Evolutionary conservation across 2,888 invertebrate species (phyloP), one percentile per base, ranked within the genome.

Genomic region (Parasteatoda lunata): DNA sequence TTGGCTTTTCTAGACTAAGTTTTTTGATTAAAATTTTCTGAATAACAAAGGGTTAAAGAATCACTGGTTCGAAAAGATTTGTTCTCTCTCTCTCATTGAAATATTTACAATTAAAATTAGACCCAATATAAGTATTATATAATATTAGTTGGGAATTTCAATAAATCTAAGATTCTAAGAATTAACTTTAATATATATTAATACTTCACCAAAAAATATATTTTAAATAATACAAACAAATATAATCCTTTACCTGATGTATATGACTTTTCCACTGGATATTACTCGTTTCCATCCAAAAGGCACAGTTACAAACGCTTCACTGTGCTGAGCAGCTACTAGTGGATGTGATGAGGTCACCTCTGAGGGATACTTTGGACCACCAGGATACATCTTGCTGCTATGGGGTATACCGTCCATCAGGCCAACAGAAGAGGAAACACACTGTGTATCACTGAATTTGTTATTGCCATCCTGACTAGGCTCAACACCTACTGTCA

Each of bases 231-330:
- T 30, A 2, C 30, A 30, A 30, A 30, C 30, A 30, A 30, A 30
- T 30, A 30, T 30, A 5, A 72, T 45, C 83, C 92, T 93, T 93
- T 92, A 96, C 96, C 96, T 96, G 92, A 95, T 94, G 93, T 96
- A 96, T 91, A 95, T 94, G 92, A 96, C 93, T 92, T 94, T 94
- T 90, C 95, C 95, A 92, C 95, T 94, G 91, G 94, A 94, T 90
- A 94, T 93, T 90, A 95, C 93, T 91, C 96, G 93, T 92, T 95
- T 95, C 96, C 96, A 96, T 89, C 96, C 96, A 90, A 94, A 94
- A 90, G 96, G 96, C 91, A 95, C 94, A 90, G 94, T 91, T 88
- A 94, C 92, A 90, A 91, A 88, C 30, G 78, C 78, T 65, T 81
- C 83, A 83, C 83, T 79, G 52, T 80, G 80, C 64, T 65, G 69